Evolutionary conservation across 1,140 invertebrate species (phyloP), one percentile per base, ranked within the genome.

Genomic region (Steinernema khuongi): DNA sequence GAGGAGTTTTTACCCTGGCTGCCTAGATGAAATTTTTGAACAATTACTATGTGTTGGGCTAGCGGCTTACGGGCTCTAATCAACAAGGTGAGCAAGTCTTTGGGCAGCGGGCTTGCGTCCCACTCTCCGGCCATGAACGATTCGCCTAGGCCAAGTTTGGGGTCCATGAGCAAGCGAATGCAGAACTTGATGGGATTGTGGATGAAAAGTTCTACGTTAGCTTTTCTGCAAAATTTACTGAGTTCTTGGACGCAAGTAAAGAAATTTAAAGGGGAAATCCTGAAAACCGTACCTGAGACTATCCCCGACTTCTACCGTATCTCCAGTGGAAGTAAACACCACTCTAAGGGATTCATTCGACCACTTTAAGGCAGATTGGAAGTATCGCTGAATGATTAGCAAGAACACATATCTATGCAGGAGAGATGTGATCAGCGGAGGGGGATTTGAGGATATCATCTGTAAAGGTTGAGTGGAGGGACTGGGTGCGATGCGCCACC

Each of bases 51-150:
- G n/a, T n/a, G n/a, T n/a, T n/a, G n/a, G n/a, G n/a, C 26, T 29
- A 33, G 32, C 60, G 29, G 50, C 68, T 76, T 32, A 60, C 72
- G 41, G 0, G 70, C 44, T 31, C 79, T 60, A 32, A 81, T 81
- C 2, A 81, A 68, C 1, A 77, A 31, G 32, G 44, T 78, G n/a
- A 81, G 70, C 0, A 81, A 68, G n/a, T 74, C 77, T 17, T 80
- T 77, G 11, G 78, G 78, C 19, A 44, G 68, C 17, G 79, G 79
- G 14, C 22, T 68, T 30, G 77, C 80, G 0, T 66, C 66, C 79
- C 79, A 81, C 31, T 81, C 80, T 11, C 80, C 80, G n/a, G 67
- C 67, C 77, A 81, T 77, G 60, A 74, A 79, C n/a, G 75, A 33
- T 68, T 77, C 79, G 4, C 74, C 77, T 1, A 81, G 72, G 11